These are phyloP conservation scores for Simalia tracyae DNA, from an alignment of 2,797 vertebrate genomes.

Conservation along the genomic window DNA sequence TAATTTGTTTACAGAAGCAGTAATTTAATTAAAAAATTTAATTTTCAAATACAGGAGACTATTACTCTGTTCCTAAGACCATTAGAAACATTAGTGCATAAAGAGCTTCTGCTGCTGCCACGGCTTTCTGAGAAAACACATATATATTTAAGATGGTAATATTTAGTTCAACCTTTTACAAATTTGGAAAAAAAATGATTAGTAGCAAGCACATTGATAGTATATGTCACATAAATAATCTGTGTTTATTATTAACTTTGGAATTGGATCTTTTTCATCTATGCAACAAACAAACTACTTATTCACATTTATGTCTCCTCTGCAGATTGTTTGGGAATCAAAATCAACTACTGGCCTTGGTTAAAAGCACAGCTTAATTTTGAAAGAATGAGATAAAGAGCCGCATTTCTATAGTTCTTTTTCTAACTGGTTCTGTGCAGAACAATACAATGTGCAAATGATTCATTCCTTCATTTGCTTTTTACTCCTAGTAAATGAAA, in stretches of 20 bases:
- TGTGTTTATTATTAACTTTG: too few relatives aligned
- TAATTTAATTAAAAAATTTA: background rate
- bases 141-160: background rate
- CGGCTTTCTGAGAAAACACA: background rate
- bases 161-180: background rate
- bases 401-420: background rate
- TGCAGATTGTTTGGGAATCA: background rate
- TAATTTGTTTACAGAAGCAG: background rate
- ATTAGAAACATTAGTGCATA: background rate
- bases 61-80: background rate
- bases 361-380: background rate
- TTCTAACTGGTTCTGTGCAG: background rate
- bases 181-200: too few relatives aligned
- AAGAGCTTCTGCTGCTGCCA: background rate
- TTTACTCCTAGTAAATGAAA: background rate
- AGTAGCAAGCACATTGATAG: background rate
- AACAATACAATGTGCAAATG: background rate
- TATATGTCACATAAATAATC: background rate
- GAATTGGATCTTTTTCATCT: background rate
- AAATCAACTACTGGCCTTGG: background rate
- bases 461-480: background rate
- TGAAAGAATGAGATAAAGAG: background rate
- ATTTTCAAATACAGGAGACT: background rate
- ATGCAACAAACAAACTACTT: background rate
- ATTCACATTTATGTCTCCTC: too few relatives aligned